Evolutionary conservation across 2,797 vertebrate genomes (phyloP).

Genomic region (Menidia menidia): DNA sequence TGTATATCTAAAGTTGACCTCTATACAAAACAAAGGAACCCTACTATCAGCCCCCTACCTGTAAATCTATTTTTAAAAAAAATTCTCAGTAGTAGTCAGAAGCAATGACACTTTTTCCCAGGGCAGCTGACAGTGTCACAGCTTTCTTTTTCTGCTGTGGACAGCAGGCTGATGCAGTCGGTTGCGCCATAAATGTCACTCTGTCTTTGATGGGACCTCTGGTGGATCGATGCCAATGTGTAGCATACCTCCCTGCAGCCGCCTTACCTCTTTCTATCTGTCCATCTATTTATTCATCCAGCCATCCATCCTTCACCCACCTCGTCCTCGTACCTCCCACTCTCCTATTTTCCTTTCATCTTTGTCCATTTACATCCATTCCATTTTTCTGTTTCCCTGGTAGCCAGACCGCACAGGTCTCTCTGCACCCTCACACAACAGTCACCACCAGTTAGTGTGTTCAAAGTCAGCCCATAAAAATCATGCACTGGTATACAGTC

Average conservation of each 20-base stretch:
- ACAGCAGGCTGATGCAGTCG: constrained; percentile 44
- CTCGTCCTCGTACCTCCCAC: background rate
- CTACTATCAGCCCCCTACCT: constrained; percentile 35
- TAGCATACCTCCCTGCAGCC: constrained; percentile 65
- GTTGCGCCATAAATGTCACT: constrained; percentile 75
- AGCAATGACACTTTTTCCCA: constrained; percentile 44
- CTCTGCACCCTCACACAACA: background rate
- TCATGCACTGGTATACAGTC: background rate
- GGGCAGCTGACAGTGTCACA: constrained; percentile 57
- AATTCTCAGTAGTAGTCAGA: constrained; percentile 53
- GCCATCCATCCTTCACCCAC: constrained; percentile 31
- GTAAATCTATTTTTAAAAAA: constrained; percentile 40
- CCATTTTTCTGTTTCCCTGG: constrained; percentile 13
- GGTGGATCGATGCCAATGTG: constrained; percentile 78
- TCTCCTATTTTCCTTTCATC: constrained; percentile 40
- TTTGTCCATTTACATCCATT: constrained; percentile 55
- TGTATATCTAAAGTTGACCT: constrained; percentile 22
- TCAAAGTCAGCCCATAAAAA: background rate
- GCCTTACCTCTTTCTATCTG: constrained; percentile 40
- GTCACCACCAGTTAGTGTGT: background rate
- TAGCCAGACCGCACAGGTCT: constrained; percentile 4
- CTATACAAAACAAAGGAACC: no score
- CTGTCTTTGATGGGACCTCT: constrained; percentile 73
- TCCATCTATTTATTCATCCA: constrained; percentile 20
- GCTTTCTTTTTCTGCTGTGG: constrained; percentile 52